Base-by-base conservation (phyloP, 2,113 vertebrate species). In the Fregata magnificens region DNA sequence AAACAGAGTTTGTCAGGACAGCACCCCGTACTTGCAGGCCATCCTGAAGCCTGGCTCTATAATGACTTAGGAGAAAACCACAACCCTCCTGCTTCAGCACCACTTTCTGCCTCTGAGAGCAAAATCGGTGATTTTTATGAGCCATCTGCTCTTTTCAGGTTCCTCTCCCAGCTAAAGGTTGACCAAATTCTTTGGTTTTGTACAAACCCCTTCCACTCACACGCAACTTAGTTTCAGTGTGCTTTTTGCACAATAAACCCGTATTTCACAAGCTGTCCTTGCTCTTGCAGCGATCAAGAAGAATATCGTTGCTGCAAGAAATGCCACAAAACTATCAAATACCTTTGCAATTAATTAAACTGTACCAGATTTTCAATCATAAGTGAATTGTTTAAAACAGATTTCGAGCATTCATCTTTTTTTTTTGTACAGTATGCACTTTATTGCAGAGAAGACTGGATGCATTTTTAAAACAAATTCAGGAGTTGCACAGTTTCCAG, bases 361-460 rank as follows among this genome's bases (percentile, higher is more conserved):
- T 6, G 1, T 0, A 38, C 11, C 34, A 26, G 47, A 78, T 36
- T 44, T 88, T 73, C 69, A 44, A 50, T 26, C 61, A 5, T 2
- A 65, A 59, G 20, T 9, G 11, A 80, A 50, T 17, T 36, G n/a
- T 56, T 77, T 26, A 22, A 77, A 76, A 78, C 15, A n/a, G 78
- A 83, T 28, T 38, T 20, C 58, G 62, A 66, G 69, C 29, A 42
- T 5, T 45, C 58, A 62, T 8, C 20, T 70, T 17, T 59, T 32
- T 65, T 74, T 36, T 74, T 79, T 88, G 29, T 21, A 56, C n/a
- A 97, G 44, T 69, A 63, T 4, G 2, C 19, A 21, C 66, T 98
- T 98, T 98, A 98, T 97, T 98, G 89, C 58, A 71, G 94, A 82
- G 96, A 78, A 85, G 79, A 97, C 66, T 24, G 31, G 45, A 88